Conservation (phyloP, 2,888 invertebrate genomes). For the Dolomedes plantarius region DNA sequence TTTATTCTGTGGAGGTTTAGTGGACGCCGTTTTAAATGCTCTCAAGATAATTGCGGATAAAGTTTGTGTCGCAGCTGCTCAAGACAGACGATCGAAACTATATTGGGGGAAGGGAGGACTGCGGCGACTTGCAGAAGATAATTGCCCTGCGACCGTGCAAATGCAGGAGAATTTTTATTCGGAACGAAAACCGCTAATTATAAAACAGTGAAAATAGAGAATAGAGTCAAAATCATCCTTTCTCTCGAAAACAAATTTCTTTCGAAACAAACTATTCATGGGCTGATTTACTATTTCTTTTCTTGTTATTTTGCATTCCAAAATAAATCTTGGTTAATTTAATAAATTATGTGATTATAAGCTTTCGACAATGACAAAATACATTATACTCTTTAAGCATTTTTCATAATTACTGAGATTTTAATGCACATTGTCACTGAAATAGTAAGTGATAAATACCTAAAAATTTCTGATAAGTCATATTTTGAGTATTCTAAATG, state of each 20-base stretch:
- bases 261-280: background rate
- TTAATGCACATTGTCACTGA: too few relatives aligned
- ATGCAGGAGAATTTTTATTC: constrained; percentile 54
- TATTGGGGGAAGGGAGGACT: constrained; percentile 54
- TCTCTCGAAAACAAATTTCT: background rate
- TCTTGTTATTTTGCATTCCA: background rate
- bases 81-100: constrained; percentile 63
- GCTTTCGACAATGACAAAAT: too few relatives aligned
- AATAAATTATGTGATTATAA: too few relatives aligned
- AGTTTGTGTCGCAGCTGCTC: constrained; percentile 67
- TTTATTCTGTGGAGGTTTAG: constrained; percentile 60
- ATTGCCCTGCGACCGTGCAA: constrained; percentile 47
- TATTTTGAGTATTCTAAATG: too few relatives aligned
- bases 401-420: too few relatives aligned
- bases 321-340: too few relatives aligned
- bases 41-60: constrained; percentile 66
- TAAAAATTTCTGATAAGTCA: too few relatives aligned
- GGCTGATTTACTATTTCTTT: background rate
- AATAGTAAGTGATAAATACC: too few relatives aligned
- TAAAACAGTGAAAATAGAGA: constrained; percentile 47
- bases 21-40: constrained; percentile 65
- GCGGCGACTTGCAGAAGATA: constrained; percentile 66
- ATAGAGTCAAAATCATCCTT: constrained; percentile 19
- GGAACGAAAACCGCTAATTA: constrained; percentile 58
- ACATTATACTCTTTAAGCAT: too few relatives aligned